Base-by-base conservation (phyloP, 2,113 vertebrate genomes). In the Dinomys branickii region DNA sequence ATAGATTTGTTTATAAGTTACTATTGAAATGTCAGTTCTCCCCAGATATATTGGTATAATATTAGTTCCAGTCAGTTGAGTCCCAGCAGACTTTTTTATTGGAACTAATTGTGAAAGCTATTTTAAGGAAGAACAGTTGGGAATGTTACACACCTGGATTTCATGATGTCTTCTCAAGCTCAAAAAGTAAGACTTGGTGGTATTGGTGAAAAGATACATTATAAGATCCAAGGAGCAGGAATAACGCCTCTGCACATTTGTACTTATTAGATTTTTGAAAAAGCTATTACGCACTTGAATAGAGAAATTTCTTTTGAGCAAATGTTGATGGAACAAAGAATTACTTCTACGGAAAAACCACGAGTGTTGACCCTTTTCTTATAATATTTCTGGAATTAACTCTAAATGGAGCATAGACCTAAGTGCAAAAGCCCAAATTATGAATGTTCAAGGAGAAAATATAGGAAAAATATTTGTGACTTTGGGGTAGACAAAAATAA, bases 371-470 rank as follows among this genome's bases (percentile, higher is more conserved):
- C 12, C 33, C 28, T 63, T 82, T 41, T 47, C 33, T 87, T 44
- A 67, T 44, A 87, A 0, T 92, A 91, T 50, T n/a, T 35, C 17
- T 56, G 2, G 54, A 35, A 54, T n/a, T 83, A 78, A 52, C n/a
- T 84, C 12, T 61, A 71, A 83, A 22, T n/a, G 38, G 33, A 69
- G 52, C 28, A 52, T 83, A 84, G 61, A 59, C 28, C 28, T 61
- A 88, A 69, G 41, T 94, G 7, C 54, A 91, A 67, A 93, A 90
- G 33, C 17, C 12, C 56, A 86, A 82, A 86, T 3, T 86, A 30
- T 93, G 90, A 86, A 90, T 65, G 16, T 67, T 56, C 16, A 24
- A 81, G 65, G 94, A 90, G 80, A 81, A 95, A 80, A 63, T 38
- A n/a, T 10, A 73, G 38, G 50, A 67, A 90, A 90, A 75, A 22